Base-by-base conservation (phyloP, 1,140 invertebrate species). In the Dufourea novaeangliae region DNA sequence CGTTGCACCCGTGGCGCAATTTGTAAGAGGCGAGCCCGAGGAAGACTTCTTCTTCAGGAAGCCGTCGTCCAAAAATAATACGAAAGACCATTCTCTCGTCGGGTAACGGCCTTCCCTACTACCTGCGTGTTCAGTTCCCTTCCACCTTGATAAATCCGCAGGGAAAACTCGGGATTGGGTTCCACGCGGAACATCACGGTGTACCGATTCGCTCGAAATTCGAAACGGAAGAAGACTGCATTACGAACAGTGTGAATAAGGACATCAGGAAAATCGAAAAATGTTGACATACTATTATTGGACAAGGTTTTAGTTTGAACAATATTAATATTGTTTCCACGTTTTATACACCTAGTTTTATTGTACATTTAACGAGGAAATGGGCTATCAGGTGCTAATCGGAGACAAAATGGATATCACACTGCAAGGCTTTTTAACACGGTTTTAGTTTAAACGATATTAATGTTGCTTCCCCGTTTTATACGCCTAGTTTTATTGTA, bases 1-100 rank as follows among this genome's bases (percentile, higher is more conserved):
- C 89, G 80, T 89, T 90, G 89, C 89, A 90, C 89, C 82, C 86
- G 63, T 69, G 52, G 78, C 79, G 88, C 86, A 88, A 90, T 90
- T 90, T 88, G 81, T 87, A 87, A 88, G 85, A 83, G 78, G 57
- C 77, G 56, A 73, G 70, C 34, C 54, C 34, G 78, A 79, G 57
- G 71, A 83, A 77, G 79, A 84, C 77, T 71, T 69, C 37, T 82
- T 46, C 57, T 64, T 69, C 72, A 25, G 75, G 59, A 74, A 83
- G 66, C 67, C 54, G 64, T 50, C 44, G 76, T 73, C 76, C 64
- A 67, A 85, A 86, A 79, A 86, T 86, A 83, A 82, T 84, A 41
- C 34, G 25, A 37, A 84, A 79, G 59, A 67, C 61, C 57, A 63
- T 59, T 66, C 8, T 79, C n/a, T n/a, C n/a, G n/a, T n/a, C 0